Percentiles rank a stretch among this genome's conserved stretches.
Evolutionary conservation across 1,140 invertebrate genomes (phyloP).

Genomic region (Rhagoletis zephyria): DNA sequence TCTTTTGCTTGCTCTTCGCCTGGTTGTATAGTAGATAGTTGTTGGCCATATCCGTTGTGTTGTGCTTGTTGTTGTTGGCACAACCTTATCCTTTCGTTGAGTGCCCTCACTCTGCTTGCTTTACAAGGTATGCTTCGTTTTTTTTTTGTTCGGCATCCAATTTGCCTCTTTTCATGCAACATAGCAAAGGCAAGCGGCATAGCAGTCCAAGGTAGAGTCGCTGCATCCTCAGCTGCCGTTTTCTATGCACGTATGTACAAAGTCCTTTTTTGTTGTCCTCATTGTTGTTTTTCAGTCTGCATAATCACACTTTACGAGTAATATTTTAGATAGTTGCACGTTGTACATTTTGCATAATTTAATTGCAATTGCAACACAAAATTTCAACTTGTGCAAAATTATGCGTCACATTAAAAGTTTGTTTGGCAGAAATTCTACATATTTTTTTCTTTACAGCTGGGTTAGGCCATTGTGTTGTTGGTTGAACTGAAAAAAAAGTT

Average conservation of each 20-base stretch:
- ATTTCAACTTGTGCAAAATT: conserved; percentile 41
- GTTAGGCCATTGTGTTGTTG: background rate
- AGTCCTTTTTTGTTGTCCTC: background rate
- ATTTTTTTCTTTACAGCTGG: background rate
- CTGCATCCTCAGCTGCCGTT: conserved; percentile 21
- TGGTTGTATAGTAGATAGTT: background rate
- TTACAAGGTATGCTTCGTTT: background rate
- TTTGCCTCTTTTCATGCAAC: background rate
- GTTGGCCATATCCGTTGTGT: conserved; percentile 12
- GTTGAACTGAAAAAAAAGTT: background rate
- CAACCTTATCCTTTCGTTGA: background rate
- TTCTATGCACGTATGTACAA: background rate
- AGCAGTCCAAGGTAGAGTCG: background rate
- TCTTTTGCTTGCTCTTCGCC: background rate
- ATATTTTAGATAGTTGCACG: conserved; percentile 48
- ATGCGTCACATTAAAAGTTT: conserved; percentile 45
- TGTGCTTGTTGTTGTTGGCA: background rate
- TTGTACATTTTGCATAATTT: conserved; percentile 50
- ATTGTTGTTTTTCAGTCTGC: conserved; percentile 2
- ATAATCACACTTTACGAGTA: conserved; percentile 33
- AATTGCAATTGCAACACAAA: conserved; percentile 49
- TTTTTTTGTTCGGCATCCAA: conserved; percentile 4
- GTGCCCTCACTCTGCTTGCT: background rate
- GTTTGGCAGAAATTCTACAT: background rate
- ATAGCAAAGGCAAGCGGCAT: background rate